These are phyloP conservation scores for Spodoptera exigua DNA, from an alignment of 2,888 invertebrate genomes.

Conservation along the genomic window DNA sequence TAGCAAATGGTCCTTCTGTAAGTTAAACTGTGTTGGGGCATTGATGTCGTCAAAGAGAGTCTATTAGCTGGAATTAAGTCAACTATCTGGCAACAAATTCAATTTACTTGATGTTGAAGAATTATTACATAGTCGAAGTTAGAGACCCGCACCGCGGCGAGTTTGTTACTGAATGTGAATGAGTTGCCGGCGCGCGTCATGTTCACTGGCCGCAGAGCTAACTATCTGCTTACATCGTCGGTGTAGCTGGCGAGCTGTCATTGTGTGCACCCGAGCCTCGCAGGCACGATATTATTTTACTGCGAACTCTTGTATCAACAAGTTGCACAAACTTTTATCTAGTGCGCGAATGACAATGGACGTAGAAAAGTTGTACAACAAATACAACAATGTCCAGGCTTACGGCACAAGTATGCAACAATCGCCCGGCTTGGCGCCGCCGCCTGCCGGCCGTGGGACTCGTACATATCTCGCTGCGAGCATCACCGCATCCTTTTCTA, in stretches of 20 bases:
- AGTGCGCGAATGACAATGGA: conserved; percentile 20
- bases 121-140: conserved; percentile 43
- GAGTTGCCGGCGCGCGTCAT: conserved; percentile 1
- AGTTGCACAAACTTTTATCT: conserved; percentile 44
- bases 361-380: conserved; percentile 36
- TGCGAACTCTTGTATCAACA: neutral
- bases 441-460: neutral
- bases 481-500: too few species aligned
- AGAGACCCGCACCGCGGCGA: conserved; percentile 5
- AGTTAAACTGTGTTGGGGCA: neutral
- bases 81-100: conserved; percentile 53
- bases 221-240: neutral
- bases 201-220: conserved; percentile 1
- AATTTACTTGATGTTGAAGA: conserved; percentile 54
- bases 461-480: neutral
- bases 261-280: neutral
- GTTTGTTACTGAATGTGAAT: conserved; percentile 25
- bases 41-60: conserved; percentile 27
- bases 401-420: conserved; percentile 13
- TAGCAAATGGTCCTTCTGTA: conserved; percentile 23
- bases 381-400: conserved; percentile 17
- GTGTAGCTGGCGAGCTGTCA: neutral
- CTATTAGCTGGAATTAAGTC: conserved; percentile 50
- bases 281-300: neutral
- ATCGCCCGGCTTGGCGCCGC: conserved; percentile 8